Evolutionary conservation across 2,113 vertebrate species (phyloP), one percentile per base, ranked within the genome.

Genomic region (Tichodroma muraria): DNA sequence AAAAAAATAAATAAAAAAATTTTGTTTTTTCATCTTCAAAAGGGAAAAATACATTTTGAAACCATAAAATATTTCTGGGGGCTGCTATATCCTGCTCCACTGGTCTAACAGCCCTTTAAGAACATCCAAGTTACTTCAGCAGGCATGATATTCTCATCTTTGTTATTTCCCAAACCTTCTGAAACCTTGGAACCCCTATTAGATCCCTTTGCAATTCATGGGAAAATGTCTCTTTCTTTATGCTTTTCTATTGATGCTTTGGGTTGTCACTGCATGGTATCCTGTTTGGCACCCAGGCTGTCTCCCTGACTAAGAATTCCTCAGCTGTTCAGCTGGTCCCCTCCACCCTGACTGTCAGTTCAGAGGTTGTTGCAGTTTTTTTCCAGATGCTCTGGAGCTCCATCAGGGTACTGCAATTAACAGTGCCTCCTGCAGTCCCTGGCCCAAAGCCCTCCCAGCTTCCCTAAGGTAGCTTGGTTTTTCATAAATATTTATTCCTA

Each of bases 401-500:
- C 65, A 9, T 64, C 60, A 80, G 85, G 66, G 85, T 94, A 52
- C 61, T 75, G 44, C 86, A 89, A 37, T 72, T 90, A 90, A 79
- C 56, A 81, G 28, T 87, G 72, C 31, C 88, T 94, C 54, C 68
- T 88, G 59, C 68, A 52, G 47, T 40, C 30, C 10, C 52, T 3
- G 4, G 27, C 45, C 47, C 44, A 44, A 87, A 91, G 30, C 33
- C 44, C 68, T 88, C 56, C 33, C 49, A 78, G 64, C 25, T 83
- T 47, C 4, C 4, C 54, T 73, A 70, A 63, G 2, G 14, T 88
- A 80, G 24, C 59, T 80, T 83, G 44, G 0, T 24, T 71, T 93
- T 80, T 44, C 4, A 4, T 76, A 88, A 93, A 90, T 86, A 94
- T 95, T 94, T 95, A 88, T 94, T 94, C 80, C 76, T 72, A 53